A percentile compares a stretch with the other conserved stretches of the same genome.
Evolutionary conservation across 2,888 invertebrate genomes (phyloP).

Genomic region (Chymomyza procnemis): DNA sequence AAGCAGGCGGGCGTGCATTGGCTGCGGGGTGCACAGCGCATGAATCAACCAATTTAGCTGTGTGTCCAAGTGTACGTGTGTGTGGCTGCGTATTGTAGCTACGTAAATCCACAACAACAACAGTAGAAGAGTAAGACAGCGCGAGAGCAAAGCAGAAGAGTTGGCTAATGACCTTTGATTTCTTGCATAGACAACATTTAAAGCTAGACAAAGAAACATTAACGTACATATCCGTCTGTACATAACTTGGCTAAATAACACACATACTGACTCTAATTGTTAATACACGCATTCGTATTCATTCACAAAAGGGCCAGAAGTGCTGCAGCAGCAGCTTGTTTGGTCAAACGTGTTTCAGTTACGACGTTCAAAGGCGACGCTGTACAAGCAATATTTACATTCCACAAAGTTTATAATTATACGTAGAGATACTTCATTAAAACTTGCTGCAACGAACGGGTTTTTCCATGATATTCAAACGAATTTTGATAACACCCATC

Average conservation of each 20-base stretch:
- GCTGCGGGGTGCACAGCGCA: slow-evolving; percentile 8
- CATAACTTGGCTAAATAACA: not conserved
- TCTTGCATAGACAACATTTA: slow-evolving; percentile 37
- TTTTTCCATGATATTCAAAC: not conserved
- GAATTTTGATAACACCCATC: not conserved
- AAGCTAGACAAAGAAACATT: slow-evolving; percentile 10
- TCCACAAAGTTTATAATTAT: not conserved
- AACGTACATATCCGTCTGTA: not conserved
- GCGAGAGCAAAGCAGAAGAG: not conserved
- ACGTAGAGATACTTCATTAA: not conserved
- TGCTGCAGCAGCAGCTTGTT: not conserved
- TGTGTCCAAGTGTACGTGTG: not conserved
- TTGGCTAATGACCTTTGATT: slow-evolving; percentile 55
- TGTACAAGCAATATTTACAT: not conserved
- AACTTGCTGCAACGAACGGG: not conserved
- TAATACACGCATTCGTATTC: not conserved
- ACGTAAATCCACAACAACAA: not conserved
- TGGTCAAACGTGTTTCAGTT: not conserved
- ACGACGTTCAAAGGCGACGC: not conserved
- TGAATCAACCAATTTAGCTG: not conserved
- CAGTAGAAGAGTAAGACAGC: too few relatives aligned
- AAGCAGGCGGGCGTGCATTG: not conserved
- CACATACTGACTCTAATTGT: not conserved
- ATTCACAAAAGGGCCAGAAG: not conserved
- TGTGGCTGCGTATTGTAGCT: not conserved